Percentiles rank a stretch among this genome's conserved stretches.
Evolutionary conservation across 2,888 invertebrate genomes (phyloP).

Genomic region (Drosophila pseudotalamancana): DNA sequence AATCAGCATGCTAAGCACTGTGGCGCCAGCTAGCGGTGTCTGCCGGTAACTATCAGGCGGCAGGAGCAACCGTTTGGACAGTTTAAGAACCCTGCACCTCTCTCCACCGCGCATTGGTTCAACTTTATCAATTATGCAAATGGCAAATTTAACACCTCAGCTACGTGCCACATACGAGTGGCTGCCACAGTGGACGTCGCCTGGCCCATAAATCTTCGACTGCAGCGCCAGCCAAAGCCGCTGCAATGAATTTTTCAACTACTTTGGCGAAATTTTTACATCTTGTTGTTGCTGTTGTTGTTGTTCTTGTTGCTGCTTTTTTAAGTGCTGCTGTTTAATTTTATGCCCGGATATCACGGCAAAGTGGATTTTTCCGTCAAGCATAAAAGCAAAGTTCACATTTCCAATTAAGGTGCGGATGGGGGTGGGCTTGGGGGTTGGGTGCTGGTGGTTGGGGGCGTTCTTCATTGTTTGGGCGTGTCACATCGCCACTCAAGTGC

Average conservation of each 20-base stretch:
- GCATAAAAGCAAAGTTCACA: slow-evolving; percentile 69
- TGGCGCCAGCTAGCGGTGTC: slow-evolving; percentile 35
- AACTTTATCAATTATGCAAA: slow-evolving; percentile 81
- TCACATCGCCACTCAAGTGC: slow-evolving; percentile 42
- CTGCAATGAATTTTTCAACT: slow-evolving; percentile 69
- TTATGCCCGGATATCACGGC: slow-evolving; percentile 74
- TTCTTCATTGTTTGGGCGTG: slow-evolving; percentile 15
- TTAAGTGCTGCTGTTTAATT: slow-evolving; percentile 68
- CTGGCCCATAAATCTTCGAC: slow-evolving; percentile 61
- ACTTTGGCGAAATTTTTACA: slow-evolving; percentile 61
- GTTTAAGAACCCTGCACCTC: slow-evolving; percentile 32
- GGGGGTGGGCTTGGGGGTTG: not conserved
- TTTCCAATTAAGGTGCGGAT: slow-evolving; percentile 56
- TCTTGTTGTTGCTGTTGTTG: not conserved
- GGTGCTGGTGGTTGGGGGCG: too few relatives aligned
- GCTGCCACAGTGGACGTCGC: slow-evolving; percentile 16
- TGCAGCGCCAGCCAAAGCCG: slow-evolving; percentile 36
- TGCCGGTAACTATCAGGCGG: slow-evolving; percentile 6
- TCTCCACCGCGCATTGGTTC: slow-evolving; percentile 26
- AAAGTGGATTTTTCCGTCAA: slow-evolving; percentile 79
- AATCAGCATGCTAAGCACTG: slow-evolving; percentile 73
- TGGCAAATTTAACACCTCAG: slow-evolving; percentile 78
- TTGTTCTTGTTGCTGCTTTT: slow-evolving; percentile 1
- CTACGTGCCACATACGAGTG: slow-evolving; percentile 50
- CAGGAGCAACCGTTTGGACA: slow-evolving; percentile 40